A percentile compares a stretch with the other conserved stretches of the same genome.
Conservation (phyloP, 1,140 invertebrate species). For the Chrysopa pallens region DNA sequence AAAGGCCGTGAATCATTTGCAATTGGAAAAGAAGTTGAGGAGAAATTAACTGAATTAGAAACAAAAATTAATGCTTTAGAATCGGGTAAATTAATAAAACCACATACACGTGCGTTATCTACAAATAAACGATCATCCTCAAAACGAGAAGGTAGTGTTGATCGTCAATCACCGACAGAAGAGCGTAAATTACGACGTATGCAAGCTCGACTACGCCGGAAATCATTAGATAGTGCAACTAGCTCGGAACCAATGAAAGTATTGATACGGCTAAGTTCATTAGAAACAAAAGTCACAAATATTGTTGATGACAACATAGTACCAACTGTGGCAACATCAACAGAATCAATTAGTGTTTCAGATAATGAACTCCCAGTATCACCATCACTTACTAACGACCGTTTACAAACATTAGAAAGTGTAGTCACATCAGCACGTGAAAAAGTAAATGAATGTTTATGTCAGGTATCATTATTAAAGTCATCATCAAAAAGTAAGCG, state of each 20-base stretch:
- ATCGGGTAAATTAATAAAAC: constrained; percentile 14
- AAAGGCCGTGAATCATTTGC: constrained; percentile 63
- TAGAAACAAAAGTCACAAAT: constrained; percentile 52
- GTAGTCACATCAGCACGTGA: constrained; percentile 26
- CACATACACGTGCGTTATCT: constrained; percentile 3
- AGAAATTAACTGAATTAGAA: constrained; percentile 62
- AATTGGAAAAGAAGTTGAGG: constrained; percentile 64
- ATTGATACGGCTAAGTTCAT: constrained; percentile 46
- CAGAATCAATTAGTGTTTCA: constrained; percentile 27
- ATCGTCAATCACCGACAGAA: constrained; percentile 23
- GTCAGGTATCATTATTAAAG: no score
- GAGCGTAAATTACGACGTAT: constrained; percentile 29
- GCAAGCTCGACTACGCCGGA: constrained; percentile 36
- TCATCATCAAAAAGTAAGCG: no score
- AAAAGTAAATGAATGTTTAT: constrained; percentile 17
- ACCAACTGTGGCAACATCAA: constrained; percentile 24
- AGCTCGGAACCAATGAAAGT: constrained; percentile 62
- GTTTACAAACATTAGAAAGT: constrained; percentile 33
- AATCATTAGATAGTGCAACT: constrained; percentile 56
- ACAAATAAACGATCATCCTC: constrained; percentile 9
- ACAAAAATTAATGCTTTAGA: constrained; percentile 52
- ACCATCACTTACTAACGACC: constrained; percentile 26
- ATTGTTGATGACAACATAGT: constrained; percentile 30
- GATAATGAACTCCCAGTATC: neutral
- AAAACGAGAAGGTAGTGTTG: constrained; percentile 15